Evolutionary conservation across 2,797 vertebrate species (phyloP).

Genomic region (Alcedo atthis): DNA sequence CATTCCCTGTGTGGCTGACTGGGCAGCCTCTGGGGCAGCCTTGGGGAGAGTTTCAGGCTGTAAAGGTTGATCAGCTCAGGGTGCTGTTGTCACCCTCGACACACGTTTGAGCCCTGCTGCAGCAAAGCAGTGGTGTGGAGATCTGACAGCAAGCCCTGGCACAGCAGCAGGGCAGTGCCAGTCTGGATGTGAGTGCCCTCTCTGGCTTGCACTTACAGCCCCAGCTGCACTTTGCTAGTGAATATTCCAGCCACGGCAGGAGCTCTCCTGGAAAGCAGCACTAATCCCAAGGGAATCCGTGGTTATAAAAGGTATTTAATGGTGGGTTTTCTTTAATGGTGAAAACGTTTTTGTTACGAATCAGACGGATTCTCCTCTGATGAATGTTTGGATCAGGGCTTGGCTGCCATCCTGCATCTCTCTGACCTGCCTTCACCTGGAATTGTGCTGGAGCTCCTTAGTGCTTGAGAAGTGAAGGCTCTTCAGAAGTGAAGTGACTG

Average conservation of each 20-base stretch:
- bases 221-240: neutral
- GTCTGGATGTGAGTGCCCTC: too few relatives aligned
- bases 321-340: neutral
- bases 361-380: neutral
- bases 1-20: neutral
- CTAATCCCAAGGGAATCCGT: neutral
- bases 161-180: neutral
- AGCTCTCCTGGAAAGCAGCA: slow-evolving; percentile 5
- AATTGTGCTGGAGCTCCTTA: neutral
- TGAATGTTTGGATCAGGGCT: neutral
- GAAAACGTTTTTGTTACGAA: neutral
- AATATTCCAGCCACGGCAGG: neutral
- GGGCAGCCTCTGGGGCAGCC: neutral
- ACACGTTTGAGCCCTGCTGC: neutral
- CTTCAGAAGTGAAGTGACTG: too few relatives aligned
- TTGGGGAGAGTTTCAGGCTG: neutral
- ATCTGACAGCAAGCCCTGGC: neutral
- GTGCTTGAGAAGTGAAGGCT: neutral
- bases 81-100: neutral
- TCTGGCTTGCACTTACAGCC: neutral
- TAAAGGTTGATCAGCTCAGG: neutral
- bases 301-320: neutral
- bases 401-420: neutral
- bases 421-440: neutral
- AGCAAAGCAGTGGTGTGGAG: neutral